A percentile compares a stretch with the other conserved stretches of the same genome.
Evolutionary conservation across 2,113 vertebrate species (phyloP).

Genomic region (Podilymbus podiceps): DNA sequence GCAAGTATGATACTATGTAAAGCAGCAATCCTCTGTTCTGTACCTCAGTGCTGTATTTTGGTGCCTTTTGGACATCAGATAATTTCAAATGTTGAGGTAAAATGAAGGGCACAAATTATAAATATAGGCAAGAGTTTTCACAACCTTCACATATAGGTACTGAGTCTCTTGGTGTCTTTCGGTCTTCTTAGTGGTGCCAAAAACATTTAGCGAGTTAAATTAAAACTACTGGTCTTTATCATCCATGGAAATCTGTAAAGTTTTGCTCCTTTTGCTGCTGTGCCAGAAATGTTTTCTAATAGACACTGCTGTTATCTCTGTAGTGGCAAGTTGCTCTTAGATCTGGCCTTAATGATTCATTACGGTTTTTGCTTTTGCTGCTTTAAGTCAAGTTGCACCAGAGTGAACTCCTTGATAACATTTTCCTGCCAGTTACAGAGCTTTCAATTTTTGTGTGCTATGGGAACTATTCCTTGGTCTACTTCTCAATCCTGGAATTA

Average conservation of each 20-base stretch:
- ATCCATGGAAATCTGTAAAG: background rate
- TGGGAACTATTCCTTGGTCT: background rate
- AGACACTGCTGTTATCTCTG: background rate
- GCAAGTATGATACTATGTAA: background rate
- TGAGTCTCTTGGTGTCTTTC: background rate
- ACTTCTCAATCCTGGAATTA: background rate
- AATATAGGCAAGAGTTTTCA: background rate
- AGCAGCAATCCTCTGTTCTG: background rate
- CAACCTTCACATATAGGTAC: background rate
- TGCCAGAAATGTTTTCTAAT: background rate
- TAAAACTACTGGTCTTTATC: background rate
- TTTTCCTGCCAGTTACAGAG: background rate
- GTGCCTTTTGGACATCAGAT: background rate
- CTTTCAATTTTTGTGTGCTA: background rate
- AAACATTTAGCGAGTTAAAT: background rate
- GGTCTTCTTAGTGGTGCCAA: background rate
- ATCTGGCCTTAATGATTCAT: background rate
- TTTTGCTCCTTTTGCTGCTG: background rate
- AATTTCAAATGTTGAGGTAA: slow-evolving; percentile 21
- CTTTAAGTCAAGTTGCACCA: background rate
- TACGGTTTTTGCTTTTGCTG: background rate
- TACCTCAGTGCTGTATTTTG: slow-evolving; percentile 8
- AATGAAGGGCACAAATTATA: background rate
- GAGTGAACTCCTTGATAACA: background rate
- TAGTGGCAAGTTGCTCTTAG: background rate